phyloP scores from a whole-genome alignment of 1,140 invertebrate genomes.

The Eriosoma lanigerum region DNA sequence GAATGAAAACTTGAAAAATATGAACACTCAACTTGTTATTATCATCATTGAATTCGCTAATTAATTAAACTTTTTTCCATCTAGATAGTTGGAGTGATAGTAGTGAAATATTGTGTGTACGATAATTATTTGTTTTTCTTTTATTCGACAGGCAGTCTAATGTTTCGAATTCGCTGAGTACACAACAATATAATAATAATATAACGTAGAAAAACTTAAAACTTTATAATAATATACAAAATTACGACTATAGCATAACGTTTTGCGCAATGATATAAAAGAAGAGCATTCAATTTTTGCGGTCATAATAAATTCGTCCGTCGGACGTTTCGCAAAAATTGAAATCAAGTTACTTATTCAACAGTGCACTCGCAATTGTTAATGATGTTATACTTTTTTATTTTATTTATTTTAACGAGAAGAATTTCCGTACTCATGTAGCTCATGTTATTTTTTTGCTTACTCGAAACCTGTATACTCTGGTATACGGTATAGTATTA shows the following conservation, averaged over 20 bases:
- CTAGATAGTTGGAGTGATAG: background rate
- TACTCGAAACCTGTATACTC: too few relatives aligned
- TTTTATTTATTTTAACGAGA: conserved; percentile 37
- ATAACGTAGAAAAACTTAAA: background rate
- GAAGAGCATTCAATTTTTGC: background rate
- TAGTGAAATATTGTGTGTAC: too few relatives aligned
- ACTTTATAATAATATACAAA: conserved; percentile 1
- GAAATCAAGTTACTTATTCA: background rate
- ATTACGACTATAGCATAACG: too few relatives aligned
- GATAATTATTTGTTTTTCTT: too few relatives aligned
- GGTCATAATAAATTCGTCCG: conserved; percentile 16
- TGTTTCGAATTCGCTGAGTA: too few relatives aligned
- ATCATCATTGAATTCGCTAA: background rate
- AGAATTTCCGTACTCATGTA: background rate
- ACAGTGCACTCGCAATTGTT: background rate
- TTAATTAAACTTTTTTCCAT: conserved; percentile 30
- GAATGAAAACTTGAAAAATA: too few relatives aligned
- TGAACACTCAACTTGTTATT: too few relatives aligned
- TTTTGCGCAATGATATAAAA: too few relatives aligned
- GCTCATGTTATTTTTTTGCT: too few relatives aligned
- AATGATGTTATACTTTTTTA: conserved; percentile 15
- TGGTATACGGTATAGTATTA: too few relatives aligned
- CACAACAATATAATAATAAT: too few relatives aligned
- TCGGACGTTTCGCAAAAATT: background rate
- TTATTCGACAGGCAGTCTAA: too few relatives aligned